phyloP scores from a whole-genome alignment of 2,888 invertebrate species.

The Pyrrhosoma nymphula region DNA sequence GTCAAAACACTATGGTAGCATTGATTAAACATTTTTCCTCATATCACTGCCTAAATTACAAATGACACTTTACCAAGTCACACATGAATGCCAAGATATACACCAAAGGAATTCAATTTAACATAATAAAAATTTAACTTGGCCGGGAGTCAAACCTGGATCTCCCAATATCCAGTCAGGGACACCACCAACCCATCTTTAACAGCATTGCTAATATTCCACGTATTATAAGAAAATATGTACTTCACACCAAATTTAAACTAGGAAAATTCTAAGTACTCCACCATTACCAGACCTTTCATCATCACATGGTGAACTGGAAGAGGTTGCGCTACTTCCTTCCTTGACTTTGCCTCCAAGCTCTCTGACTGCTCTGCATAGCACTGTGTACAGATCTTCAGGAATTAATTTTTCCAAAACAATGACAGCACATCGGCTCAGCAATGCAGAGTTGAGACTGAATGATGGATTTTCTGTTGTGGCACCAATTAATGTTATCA shows the following conservation, averaged over 20 bases:
- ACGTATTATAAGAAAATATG: too few relatives aligned
- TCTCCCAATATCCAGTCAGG: too few relatives aligned
- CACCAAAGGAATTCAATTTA: too few relatives aligned
- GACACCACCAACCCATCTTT: too few relatives aligned
- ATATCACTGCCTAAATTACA: too few relatives aligned
- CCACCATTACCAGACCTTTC: background rate
- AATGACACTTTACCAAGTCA: too few relatives aligned
- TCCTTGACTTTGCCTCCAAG: slow-evolving; percentile 74
- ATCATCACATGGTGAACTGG: background rate
- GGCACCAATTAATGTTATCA: slow-evolving; percentile 88
- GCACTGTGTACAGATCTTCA: slow-evolving; percentile 82
- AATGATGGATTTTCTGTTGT: slow-evolving; percentile 95
- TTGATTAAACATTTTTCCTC: too few relatives aligned
- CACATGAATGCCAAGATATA: too few relatives aligned
- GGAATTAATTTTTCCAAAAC: slow-evolving; percentile 85
- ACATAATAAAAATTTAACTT: too few relatives aligned
- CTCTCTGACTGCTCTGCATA: slow-evolving; percentile 81
- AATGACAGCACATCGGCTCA: slow-evolving; percentile 89
- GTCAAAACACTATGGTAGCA: too few relatives aligned
- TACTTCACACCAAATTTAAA: background rate
- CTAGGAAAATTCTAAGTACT: background rate
- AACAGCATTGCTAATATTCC: too few relatives aligned
- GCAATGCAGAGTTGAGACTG: slow-evolving; percentile 87
- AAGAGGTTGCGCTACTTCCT: background rate
- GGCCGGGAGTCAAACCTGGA: too few relatives aligned